Percentiles rank a stretch among this genome's conserved stretches.
These are phyloP conservation scores for Andrena cerasifolii DNA, from an alignment of 1,140 invertebrate species.

Conservation along the genomic window DNA sequence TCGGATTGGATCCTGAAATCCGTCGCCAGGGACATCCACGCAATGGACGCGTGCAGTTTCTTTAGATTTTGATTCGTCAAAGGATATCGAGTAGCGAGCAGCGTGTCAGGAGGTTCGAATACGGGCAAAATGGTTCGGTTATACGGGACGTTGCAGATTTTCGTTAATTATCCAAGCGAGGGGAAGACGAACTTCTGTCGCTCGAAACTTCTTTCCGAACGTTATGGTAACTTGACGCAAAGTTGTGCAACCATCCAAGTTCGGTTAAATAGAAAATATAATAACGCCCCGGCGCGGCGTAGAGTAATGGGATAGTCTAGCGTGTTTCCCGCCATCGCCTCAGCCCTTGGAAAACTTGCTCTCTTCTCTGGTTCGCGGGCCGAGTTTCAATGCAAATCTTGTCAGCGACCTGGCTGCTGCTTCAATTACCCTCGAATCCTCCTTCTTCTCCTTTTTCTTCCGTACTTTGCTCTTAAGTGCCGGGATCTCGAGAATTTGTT, in stretches of 20 bases:
- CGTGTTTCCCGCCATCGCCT: slow-evolving; percentile 10
- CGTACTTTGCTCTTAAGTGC: no score
- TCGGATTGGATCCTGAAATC: slow-evolving; percentile 37
- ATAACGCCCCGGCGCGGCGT: slow-evolving; percentile 49
- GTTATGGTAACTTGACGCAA: slow-evolving; percentile 35
- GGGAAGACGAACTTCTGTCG: not conserved
- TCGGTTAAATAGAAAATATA: slow-evolving; percentile 68
- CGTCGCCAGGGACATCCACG: not conserved
- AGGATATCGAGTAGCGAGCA: no score
- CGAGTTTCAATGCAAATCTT: slow-evolving; percentile 65
- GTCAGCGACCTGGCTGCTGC: slow-evolving; percentile 1
- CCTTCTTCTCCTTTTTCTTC: not conserved
- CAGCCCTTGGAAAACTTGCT: slow-evolving; percentile 43
- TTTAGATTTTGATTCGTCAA: slow-evolving; percentile 9
- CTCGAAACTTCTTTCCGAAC: slow-evolving; percentile 40
- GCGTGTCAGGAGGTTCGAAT: no score
- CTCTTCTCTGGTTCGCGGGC: not conserved
- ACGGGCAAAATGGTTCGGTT: slow-evolving; percentile 7
- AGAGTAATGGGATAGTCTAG: slow-evolving; percentile 51
- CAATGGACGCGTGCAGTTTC: slow-evolving; percentile 25
- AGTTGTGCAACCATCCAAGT: slow-evolving; percentile 55
- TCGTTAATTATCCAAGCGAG: not conserved
- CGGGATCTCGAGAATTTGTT: not conserved
- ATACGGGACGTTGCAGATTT: slow-evolving; percentile 18
- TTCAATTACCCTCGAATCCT: slow-evolving; percentile 6